A percentile compares a stretch with the other conserved stretches of the same genome.
Conservation (phyloP, 2,797 vertebrate genomes). For the Neomorphus geoffroyi region DNA sequence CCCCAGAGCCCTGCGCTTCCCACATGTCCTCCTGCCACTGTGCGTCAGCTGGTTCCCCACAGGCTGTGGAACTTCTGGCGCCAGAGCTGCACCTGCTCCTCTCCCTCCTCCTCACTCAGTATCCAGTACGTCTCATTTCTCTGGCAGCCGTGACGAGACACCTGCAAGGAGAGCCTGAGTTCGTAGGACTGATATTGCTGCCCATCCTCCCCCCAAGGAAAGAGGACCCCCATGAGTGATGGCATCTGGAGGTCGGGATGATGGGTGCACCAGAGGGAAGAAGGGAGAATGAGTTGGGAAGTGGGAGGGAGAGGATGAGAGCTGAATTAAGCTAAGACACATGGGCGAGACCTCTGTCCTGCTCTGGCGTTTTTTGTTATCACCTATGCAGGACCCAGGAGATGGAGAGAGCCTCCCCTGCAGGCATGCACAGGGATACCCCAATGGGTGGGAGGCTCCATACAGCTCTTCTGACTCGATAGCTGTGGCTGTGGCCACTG, state of each 20-base stretch:
- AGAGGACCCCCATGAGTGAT: background rate
- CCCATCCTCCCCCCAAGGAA: background rate
- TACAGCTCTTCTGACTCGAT: background rate
- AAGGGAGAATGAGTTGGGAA: background rate
- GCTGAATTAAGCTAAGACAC: background rate
- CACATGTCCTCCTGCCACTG: rapidly evolving
- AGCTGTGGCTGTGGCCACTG: background rate
- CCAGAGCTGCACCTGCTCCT: slow-evolving; percentile 65
- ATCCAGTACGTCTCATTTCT: background rate
- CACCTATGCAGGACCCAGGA: background rate
- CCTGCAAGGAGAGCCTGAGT: slow-evolving; percentile 37
- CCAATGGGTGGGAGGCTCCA: rapidly evolving
- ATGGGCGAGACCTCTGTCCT: background rate
- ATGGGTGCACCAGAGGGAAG: background rate
- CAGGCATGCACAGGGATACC: background rate
- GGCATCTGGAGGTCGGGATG: background rate
- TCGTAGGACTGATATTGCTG: background rate
- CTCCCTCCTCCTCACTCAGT: slow-evolving; percentile 57
- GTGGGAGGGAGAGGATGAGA: background rate
- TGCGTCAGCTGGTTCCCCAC: background rate
- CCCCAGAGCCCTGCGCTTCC: rapidly evolving
- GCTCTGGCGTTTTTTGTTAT: background rate
- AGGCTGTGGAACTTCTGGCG: slow-evolving; percentile 57
- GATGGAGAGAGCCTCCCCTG: background rate
- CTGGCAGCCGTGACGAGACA: slow-evolving; percentile 49